A percentile compares a stretch with the other conserved stretches of the same genome.
Evolutionary conservation across 2,888 invertebrate species (phyloP).

Genomic region (Zygaena filipendulae): DNA sequence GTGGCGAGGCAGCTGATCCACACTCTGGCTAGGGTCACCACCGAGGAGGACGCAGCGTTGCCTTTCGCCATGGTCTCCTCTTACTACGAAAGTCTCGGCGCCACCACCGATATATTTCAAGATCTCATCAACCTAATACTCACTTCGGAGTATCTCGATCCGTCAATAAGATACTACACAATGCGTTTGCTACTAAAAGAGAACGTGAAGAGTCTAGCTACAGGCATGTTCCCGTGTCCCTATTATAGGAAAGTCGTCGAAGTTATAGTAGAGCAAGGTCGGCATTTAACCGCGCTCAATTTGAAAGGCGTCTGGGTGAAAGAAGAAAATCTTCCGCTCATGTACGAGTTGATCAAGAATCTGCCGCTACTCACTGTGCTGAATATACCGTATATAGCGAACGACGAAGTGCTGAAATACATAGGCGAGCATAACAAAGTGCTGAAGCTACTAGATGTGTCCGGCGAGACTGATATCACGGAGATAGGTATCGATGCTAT

Average conservation of each 20-base stretch:
- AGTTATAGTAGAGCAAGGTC: constrained; percentile 72
- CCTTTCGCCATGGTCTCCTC: constrained; percentile 71
- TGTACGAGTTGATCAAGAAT: constrained; percentile 70
- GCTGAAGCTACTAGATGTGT: constrained; percentile 72
- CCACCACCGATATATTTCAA: constrained; percentile 75
- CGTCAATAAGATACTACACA: constrained; percentile 73
- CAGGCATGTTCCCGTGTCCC: constrained; percentile 77
- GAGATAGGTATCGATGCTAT: constrained; percentile 72
- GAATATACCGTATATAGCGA: constrained; percentile 76
- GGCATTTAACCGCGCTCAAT: constrained; percentile 72
- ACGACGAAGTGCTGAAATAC: constrained; percentile 73
- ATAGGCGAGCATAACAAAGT: constrained; percentile 66
- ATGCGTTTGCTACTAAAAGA: constrained; percentile 73
- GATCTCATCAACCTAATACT: constrained; percentile 74
- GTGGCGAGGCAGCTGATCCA: constrained; percentile 72
- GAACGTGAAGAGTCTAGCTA: constrained; percentile 73
- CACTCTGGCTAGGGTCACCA: constrained; percentile 70
- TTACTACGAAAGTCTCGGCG: constrained; percentile 69
- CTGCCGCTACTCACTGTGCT: constrained; percentile 70
- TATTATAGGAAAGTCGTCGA: constrained; percentile 76
- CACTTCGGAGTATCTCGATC: constrained; percentile 73
- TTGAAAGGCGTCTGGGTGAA: constrained; percentile 80
- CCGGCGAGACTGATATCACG: constrained; percentile 77
- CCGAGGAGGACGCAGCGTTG: constrained; percentile 66
- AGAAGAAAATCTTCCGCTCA: constrained; percentile 72